Conservation (phyloP, 35 echinoderm and acorn worm species). For the Apostichopus parvimensis region DNA sequence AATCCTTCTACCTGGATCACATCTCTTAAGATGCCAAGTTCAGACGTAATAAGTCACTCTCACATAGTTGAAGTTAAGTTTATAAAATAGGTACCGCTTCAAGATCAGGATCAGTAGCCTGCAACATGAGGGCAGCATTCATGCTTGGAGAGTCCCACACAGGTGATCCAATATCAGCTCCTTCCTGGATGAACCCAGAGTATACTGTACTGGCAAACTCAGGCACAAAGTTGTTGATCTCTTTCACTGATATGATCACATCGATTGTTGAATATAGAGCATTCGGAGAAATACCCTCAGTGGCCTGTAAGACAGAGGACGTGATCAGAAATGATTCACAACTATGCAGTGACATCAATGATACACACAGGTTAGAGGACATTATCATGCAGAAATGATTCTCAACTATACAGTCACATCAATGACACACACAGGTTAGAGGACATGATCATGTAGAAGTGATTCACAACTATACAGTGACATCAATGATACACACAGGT, state of each 20-base stretch:
- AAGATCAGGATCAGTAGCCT: conserved; percentile 71
- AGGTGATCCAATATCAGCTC: conserved; percentile 55
- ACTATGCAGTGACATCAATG: too few species aligned
- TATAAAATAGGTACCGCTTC: conserved; percentile 47
- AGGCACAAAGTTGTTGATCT: conserved; percentile 56
- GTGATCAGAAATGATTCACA: background rate
- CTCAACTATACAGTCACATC: too few species aligned
- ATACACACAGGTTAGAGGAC: too few species aligned
- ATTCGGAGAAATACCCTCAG: conserved; percentile 19
- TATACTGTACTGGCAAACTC: conserved; percentile 29
- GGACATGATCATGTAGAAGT: too few species aligned
- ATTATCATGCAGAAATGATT: too few species aligned
- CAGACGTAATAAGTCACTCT: background rate
- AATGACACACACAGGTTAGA: too few species aligned
- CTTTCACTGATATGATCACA: conserved; percentile 39
- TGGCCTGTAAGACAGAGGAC: conserved; percentile 34
- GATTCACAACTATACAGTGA: too few species aligned
- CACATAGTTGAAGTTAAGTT: background rate
- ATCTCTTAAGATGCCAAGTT: too few species aligned
- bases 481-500: too few species aligned
- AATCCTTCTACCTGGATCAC: too few species aligned
- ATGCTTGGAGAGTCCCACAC: background rate
- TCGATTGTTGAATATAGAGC: conserved; percentile 27
- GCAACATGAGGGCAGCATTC: conserved; percentile 49
- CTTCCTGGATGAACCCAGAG: conserved; percentile 76